Percentiles rank a stretch among this genome's conserved stretches.
Evolutionary conservation across 2,797 vertebrate species (phyloP).

Genomic region (Anisognathus igniventris): DNA sequence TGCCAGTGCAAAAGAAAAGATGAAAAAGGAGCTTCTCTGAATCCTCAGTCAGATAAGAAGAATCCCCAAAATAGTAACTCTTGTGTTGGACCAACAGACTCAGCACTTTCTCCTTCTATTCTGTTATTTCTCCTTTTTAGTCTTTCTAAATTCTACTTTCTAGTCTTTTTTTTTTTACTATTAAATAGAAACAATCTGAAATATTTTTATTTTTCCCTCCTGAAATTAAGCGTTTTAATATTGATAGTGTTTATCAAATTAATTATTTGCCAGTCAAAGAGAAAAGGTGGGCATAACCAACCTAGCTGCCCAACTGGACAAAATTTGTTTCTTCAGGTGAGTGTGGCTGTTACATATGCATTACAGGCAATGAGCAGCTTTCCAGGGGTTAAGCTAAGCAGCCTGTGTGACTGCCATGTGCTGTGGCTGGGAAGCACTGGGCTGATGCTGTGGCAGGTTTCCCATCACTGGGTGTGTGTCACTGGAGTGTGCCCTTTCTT

Average conservation of each 20-base stretch:
- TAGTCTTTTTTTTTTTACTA: background rate
- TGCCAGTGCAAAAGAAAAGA: background rate
- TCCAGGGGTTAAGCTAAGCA: background rate
- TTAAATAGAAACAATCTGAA: background rate
- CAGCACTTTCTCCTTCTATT: background rate
- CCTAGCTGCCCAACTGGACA: background rate
- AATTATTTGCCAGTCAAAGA: background rate
- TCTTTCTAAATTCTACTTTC: background rate
- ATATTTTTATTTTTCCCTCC: background rate
- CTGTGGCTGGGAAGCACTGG: constrained; percentile 25
- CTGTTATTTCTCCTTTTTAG: background rate
- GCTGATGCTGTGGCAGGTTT: background rate
- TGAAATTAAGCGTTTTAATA: background rate
- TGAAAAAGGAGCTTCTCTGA: background rate
- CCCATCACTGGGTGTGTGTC: constrained; percentile 30
- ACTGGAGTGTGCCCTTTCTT: constrained; percentile 57
- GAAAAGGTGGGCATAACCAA: background rate
- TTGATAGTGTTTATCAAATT: background rate
- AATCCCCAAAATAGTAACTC: background rate
- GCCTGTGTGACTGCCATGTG: background rate
- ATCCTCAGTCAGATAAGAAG: background rate
- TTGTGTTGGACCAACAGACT: background rate
- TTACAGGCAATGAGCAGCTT: background rate
- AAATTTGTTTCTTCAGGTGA: background rate
- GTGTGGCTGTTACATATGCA: background rate